Conservation (phyloP, 1,140 invertebrate species). For the Lasioglossum baleicum region DNA sequence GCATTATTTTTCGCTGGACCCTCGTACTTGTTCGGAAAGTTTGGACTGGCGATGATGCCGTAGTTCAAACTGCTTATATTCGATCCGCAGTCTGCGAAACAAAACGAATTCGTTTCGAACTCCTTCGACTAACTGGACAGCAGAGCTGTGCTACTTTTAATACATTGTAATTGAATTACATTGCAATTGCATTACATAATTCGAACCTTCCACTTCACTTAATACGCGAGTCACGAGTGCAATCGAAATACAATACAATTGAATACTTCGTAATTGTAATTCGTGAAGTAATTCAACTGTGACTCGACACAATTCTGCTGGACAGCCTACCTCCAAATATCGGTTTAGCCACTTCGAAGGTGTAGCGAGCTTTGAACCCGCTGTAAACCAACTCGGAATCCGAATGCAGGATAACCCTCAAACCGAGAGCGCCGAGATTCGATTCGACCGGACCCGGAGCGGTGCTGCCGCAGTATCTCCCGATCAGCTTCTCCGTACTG, state of each 20-base stretch:
- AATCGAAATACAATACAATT: too few relatives aligned
- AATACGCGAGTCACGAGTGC: too few relatives aligned
- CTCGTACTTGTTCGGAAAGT: conserved; percentile 92
- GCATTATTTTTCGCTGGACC: conserved; percentile 86
- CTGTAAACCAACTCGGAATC: conserved; percentile 91
- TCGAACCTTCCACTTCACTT: too few relatives aligned
- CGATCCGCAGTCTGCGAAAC: conserved; percentile 88
- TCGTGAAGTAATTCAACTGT: too few relatives aligned
- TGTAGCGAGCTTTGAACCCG: conserved; percentile 94
- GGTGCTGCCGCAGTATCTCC: conserved; percentile 91
- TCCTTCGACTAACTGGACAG: too few relatives aligned
- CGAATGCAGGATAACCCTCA: conserved; percentile 92
- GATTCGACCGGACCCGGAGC: conserved; percentile 95
- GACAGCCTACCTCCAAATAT: conserved; percentile 86
- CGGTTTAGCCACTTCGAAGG: conserved; percentile 92
- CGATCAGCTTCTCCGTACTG: conserved; percentile 89
- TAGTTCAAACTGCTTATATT: conserved; percentile 92
- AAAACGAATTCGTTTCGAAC: not conserved
- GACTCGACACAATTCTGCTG: too few relatives aligned
- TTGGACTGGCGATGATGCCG: conserved; percentile 91
- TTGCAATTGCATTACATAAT: too few relatives aligned
- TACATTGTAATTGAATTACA: too few relatives aligned
- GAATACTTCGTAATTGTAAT: too few relatives aligned
- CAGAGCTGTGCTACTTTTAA: too few relatives aligned
- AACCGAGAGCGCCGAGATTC: conserved; percentile 89